These are phyloP conservation scores for Phrynocephalus versicolor DNA, from an alignment of 2,113 vertebrate genomes.

Conservation along the genomic window DNA sequence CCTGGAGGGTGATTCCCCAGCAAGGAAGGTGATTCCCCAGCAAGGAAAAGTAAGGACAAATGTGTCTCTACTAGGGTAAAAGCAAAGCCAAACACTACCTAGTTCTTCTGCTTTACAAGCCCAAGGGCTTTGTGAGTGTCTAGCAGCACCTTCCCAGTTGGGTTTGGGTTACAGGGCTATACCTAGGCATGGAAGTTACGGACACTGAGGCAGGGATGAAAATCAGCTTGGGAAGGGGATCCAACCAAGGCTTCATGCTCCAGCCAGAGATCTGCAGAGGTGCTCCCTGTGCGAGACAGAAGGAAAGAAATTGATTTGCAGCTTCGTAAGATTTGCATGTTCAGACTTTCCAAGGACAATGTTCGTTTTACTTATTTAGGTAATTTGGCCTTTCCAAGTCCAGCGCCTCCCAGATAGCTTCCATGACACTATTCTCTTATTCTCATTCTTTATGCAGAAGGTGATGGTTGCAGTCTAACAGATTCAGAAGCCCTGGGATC, in stretches of 20 bases:
- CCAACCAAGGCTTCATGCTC: slow-evolving; percentile 22
- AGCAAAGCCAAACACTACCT: not conserved
- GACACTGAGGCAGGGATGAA: not conserved
- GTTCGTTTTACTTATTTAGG: not conserved
- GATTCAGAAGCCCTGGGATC: not conserved
- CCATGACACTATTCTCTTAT: not conserved
- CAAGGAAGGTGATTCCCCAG: not conserved
- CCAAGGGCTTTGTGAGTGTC: not conserved
- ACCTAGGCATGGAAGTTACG: not conserved
- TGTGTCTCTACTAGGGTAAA: not conserved
- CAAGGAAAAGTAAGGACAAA: not conserved
- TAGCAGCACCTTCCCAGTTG: not conserved
- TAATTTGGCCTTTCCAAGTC: not conserved
- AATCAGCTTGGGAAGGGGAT: not conserved
- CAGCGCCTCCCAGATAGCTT: not conserved
- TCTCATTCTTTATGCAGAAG: not conserved
- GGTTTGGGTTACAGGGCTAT: not conserved
- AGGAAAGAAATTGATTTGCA: not conserved
- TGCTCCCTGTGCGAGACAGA: slow-evolving; percentile 8
- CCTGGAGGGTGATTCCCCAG: not conserved
- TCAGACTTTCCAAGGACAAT: not conserved
- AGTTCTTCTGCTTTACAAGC: not conserved
- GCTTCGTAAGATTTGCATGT: not conserved
- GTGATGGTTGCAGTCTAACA: no score
- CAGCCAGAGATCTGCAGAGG: slow-evolving; percentile 22